A percentile compares a stretch with the other conserved stretches of the same genome.
Evolutionary conservation across 2,888 invertebrate genomes (phyloP).

Genomic region (Stenoptilia bipunctidactyla): DNA sequence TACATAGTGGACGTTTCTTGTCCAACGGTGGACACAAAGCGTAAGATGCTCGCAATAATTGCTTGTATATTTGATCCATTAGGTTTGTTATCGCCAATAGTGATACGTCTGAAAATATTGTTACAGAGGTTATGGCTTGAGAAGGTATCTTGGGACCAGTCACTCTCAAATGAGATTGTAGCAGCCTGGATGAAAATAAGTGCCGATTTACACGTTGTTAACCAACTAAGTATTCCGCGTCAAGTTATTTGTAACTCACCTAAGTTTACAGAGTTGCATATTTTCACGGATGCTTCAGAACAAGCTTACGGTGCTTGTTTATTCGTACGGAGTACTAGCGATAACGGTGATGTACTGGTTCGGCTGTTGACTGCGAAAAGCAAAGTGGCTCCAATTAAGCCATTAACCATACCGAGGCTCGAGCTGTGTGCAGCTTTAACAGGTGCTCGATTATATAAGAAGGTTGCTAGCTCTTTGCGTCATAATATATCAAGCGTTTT

Average conservation of each 20-base stretch:
- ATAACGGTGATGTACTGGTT: constrained; percentile 8
- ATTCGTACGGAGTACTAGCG: constrained; percentile 15
- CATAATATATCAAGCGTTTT: constrained; percentile 4
- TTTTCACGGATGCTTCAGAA: constrained; percentile 22
- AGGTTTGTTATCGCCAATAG: constrained; percentile 17
- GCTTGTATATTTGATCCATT: constrained; percentile 19
- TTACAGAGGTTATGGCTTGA: constrained; percentile 19
- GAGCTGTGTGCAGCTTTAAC: constrained; percentile 22
- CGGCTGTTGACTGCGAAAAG: constrained; percentile 18
- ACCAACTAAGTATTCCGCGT: constrained; percentile 16
- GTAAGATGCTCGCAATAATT: constrained; percentile 16
- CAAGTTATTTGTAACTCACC: constrained; percentile 14
- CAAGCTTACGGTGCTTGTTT: constrained; percentile 21
- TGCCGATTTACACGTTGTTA: constrained; percentile 10
- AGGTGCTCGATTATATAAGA: constrained; percentile 19
- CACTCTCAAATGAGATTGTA: constrained; percentile 2
- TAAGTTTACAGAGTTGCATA: constrained; percentile 16
- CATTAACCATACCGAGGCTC: constrained; percentile 21
- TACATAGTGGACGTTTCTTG: constrained; percentile 4
- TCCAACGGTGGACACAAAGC: constrained; percentile 11
- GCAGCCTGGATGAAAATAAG: neutral
- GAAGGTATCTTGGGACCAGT: constrained; percentile 19
- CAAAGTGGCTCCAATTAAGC: constrained; percentile 19
- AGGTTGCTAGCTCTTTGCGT: constrained; percentile 14
- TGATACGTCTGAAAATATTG: constrained; percentile 17